Conservation (phyloP, 2,888 invertebrate species). For the Sinelater perroti region DNA sequence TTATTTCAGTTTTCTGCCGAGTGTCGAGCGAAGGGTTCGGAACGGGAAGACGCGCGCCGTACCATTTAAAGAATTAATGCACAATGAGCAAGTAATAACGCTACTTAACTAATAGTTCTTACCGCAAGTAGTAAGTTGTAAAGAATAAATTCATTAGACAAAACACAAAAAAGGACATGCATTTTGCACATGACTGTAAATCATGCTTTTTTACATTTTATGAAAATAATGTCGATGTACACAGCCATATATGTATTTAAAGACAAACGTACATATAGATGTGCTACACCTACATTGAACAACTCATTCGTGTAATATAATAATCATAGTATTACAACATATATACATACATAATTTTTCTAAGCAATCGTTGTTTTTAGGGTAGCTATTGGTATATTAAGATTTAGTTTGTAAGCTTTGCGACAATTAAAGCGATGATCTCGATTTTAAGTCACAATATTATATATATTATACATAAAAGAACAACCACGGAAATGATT, state of each 20-base stretch:
- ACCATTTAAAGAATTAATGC: constrained; percentile 21
- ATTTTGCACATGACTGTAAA: constrained; percentile 59
- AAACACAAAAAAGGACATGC: constrained; percentile 41
- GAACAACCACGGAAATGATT: constrained; percentile 31
- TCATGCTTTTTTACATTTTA: constrained; percentile 60
- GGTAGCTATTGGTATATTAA: constrained; percentile 61
- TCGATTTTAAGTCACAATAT: constrained; percentile 38
- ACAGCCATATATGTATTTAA: constrained; percentile 43
- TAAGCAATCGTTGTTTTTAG: constrained; percentile 63
- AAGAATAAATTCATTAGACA: constrained; percentile 37
- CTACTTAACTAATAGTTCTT: constrained; percentile 19
- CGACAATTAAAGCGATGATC: constrained; percentile 57
- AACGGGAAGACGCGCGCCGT: too few relatives aligned
- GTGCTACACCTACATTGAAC: constrained; percentile 50
- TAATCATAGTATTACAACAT: constrained; percentile 60
- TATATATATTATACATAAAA: constrained; percentile 22
- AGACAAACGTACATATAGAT: constrained; percentile 42
- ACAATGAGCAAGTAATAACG: constrained; percentile 15
- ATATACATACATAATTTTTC: constrained; percentile 62
- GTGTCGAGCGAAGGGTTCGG: too few relatives aligned
- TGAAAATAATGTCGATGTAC: constrained; percentile 48
- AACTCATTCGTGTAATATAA: constrained; percentile 60
- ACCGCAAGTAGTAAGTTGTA: constrained; percentile 18
- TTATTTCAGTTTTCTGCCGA: background rate
- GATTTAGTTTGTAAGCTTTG: constrained; percentile 62